These are phyloP conservation scores for Uropsilus gracilis DNA, from an alignment of 2,113 vertebrate genomes.

Conservation along the genomic window DNA sequence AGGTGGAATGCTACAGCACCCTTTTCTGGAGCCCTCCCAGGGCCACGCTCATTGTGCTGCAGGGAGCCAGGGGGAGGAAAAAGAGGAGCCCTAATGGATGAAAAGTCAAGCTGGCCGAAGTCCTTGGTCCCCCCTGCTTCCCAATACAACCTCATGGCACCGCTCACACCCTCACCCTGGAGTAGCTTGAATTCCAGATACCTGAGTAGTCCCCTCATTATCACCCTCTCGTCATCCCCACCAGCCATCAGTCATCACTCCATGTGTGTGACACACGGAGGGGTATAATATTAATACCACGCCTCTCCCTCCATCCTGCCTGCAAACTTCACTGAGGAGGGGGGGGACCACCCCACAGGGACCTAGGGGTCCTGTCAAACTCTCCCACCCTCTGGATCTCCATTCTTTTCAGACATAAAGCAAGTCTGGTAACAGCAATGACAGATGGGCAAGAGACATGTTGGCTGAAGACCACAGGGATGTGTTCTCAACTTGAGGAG, in stretches of 20 bases:
- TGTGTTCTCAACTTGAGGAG: too few species aligned
- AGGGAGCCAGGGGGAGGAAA: too few species aligned
- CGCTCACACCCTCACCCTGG: neutral
- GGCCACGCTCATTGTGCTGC: rapidly evolving
- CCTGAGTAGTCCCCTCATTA: neutral
- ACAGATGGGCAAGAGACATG: rapidly evolving
- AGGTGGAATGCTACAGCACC: too few species aligned
- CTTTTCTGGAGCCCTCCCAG: neutral
- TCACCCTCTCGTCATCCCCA: neutral
- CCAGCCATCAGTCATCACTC: neutral
- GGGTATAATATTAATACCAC: neutral
- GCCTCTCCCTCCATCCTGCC: neutral
- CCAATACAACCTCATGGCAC: rapidly evolving
- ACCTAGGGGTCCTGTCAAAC: neutral
- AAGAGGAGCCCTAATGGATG: neutral
- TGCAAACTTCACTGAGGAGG: neutral
- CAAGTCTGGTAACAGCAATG: neutral
- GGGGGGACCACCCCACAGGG: rapidly evolving
- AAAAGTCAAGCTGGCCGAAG: neutral
- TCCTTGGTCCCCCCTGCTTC: rapidly evolving
- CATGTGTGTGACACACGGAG: neutral
- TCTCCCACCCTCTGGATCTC: too few species aligned
- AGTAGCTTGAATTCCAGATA: neutral
- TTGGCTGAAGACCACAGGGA: neutral
- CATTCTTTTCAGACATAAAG: neutral